phyloP scores from a whole-genome alignment of 2,797 vertebrate species.

The Cynodonichthys magdalenae region DNA sequence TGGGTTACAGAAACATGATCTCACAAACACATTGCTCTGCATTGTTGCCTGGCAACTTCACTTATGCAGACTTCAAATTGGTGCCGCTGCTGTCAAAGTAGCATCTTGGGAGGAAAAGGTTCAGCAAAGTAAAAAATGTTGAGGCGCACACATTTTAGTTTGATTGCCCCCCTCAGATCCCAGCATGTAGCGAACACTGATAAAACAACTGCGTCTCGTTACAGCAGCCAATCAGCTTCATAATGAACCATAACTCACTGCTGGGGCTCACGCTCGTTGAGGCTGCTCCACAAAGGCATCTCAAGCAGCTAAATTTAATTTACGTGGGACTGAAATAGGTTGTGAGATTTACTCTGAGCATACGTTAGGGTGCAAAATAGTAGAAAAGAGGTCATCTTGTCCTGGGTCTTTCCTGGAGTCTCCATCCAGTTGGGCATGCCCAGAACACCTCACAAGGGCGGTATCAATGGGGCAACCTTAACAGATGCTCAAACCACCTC shows the following conservation, averaged over 20 bases:
- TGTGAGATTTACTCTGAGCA: neutral
- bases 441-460: no score
- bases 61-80: slow-evolving; percentile 58
- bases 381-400: neutral
- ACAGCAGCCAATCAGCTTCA: slow-evolving; percentile 23
- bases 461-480: no score
- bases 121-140: slow-evolving; percentile 49
- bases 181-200: slow-evolving; percentile 16
- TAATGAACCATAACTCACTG: slow-evolving; percentile 41
- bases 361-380: neutral
- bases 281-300: slow-evolving; percentile 18
- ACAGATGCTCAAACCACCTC: no score
- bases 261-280: slow-evolving; percentile 11
- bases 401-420: no score
- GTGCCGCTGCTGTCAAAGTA: slow-evolving; percentile 45
- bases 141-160: slow-evolving; percentile 38
- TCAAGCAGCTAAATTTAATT: slow-evolving; percentile 38
- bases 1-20: slow-evolving; percentile 39
- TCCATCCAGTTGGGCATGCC: no score
- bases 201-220: slow-evolving; percentile 13
- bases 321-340: slow-evolving; percentile 11
- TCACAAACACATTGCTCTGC: slow-evolving; percentile 40
- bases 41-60: slow-evolving; percentile 79
- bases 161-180: slow-evolving; percentile 38
- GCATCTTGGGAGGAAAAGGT: slow-evolving; percentile 33